Evolutionary conservation across 2,113 vertebrate genomes (phyloP).

Genomic region (Triplophysa rosa): DNA sequence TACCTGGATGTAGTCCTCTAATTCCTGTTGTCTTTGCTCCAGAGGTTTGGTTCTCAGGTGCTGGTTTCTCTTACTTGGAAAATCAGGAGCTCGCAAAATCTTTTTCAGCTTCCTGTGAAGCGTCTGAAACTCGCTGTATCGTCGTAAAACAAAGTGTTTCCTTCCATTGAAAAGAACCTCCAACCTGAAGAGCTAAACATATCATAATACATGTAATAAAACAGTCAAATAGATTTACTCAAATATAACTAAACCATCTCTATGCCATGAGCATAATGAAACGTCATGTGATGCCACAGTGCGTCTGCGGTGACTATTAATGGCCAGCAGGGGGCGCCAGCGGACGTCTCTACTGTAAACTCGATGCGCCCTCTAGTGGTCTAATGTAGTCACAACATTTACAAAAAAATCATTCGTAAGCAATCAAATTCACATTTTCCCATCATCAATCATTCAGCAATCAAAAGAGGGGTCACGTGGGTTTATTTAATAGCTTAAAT

Average conservation of each 20-base stretch:
- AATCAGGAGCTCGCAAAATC: conserved; percentile 82
- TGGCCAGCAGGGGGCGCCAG: neutral
- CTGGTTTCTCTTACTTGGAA: conserved; percentile 83
- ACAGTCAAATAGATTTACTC: neutral
- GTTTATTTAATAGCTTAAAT: neutral
- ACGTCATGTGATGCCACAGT: neutral
- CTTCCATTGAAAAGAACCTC: conserved; percentile 87
- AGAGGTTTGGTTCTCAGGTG: conserved; percentile 83
- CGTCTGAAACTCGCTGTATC: conserved; percentile 87
- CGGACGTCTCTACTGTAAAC: neutral
- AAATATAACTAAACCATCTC: neutral
- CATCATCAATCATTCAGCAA: neutral
- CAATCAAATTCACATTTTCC: neutral
- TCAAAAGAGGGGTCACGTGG: neutral
- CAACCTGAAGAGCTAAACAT: conserved; percentile 83
- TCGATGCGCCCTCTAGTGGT: conserved; percentile 12
- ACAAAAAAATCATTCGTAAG: neutral
- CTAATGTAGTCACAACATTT: neutral
- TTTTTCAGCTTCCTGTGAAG: conserved; percentile 93
- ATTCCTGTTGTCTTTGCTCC: conserved; percentile 86
- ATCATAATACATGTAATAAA: neutral
- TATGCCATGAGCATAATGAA: neutral
- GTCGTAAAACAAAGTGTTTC: conserved; percentile 83
- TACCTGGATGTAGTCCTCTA: conserved; percentile 90
- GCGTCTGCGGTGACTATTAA: neutral